Base-by-base conservation (phyloP, 2,113 vertebrate species). In the Anhinga anhinga region DNA sequence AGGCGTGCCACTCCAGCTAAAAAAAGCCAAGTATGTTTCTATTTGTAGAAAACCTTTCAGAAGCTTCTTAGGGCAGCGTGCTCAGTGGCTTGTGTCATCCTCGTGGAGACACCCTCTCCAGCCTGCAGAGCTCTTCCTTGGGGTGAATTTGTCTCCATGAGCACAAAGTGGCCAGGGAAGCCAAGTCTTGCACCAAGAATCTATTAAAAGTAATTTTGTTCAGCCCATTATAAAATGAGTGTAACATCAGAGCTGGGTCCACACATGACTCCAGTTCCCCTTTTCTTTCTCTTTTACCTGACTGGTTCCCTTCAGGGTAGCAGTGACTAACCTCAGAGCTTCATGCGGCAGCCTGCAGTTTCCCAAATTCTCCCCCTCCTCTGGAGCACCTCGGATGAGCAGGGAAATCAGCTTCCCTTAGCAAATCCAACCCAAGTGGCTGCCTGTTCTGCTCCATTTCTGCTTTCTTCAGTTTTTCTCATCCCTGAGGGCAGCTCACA, bases 1-100 rank as follows among this genome's bases (percentile, higher is more conserved):
- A 89, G 91, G 93, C 38, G 11, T 95, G 91, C 49, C 66, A 56
- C 66, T 72, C 30, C 0, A 0, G 38, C 89, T 94, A 61, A 95
- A 94, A 96, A 91, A 87, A 93, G 82, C 62, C 71, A 61, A 89
- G 42, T n/a, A 62, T 87, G 87, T 96, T 95, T 91, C 97, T 97
- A 93, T 95, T 96, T 94, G 87, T 83, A 91, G 95, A 83, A 95
- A 91, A 70, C 66, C 58, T 86, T 93, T 92, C 88, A 84, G 76
- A 86, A 95, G 50, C 62, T 97, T 73, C 87, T 95, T 90, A 92
- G 90, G 69, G 72, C 93, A 88, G 74, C 2, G 1, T 88, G 72
- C 69, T 88, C 56, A 26, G 56, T n/a, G 50, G 49, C 59, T 97
- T 97, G 80, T 27, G 0, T 93, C 85, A 91, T 72, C 67, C 62